Evolutionary conservation across 1,140 invertebrate genomes (phyloP).

Genomic region (Micrasema minimum): DNA sequence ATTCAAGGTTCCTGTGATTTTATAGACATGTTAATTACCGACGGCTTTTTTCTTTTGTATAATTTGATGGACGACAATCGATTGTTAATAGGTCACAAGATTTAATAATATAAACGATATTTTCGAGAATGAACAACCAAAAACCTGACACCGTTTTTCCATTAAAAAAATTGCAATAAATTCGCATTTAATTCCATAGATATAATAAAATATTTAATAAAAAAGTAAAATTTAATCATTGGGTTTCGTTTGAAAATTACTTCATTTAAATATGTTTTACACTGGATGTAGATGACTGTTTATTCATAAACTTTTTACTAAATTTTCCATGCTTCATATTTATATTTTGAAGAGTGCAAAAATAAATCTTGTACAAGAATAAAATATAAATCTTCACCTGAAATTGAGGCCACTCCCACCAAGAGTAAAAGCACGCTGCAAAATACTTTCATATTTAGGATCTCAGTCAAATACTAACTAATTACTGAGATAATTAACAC

Average conservation of each 20-base stretch:
- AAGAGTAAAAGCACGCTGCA: constrained; percentile 1
- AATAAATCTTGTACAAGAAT: no score
- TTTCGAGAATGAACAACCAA: neutral
- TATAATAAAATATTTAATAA: no score
- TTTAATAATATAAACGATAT: neutral
- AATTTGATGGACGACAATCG: neutral
- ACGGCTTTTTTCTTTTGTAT: neutral
- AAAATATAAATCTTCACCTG: constrained; percentile 11
- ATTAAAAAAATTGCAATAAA: neutral
- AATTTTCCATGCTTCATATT: no score
- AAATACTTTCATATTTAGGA: constrained; percentile 9
- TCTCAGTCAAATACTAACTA: neutral
- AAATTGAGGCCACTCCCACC: constrained; percentile 15
- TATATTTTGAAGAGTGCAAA: no score
- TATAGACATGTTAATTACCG: neutral
- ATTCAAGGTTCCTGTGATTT: neutral
- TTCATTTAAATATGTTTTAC: no score
- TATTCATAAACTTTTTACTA: no score
- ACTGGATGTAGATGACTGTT: no score
- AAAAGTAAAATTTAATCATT: no score
- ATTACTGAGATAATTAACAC: neutral
- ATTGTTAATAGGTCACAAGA: neutral
- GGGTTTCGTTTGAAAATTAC: no score
- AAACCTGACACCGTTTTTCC: neutral
- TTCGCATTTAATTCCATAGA: no score